phyloP scores from a whole-genome alignment of 2,888 invertebrate genomes.

The Cantharis rustica region DNA sequence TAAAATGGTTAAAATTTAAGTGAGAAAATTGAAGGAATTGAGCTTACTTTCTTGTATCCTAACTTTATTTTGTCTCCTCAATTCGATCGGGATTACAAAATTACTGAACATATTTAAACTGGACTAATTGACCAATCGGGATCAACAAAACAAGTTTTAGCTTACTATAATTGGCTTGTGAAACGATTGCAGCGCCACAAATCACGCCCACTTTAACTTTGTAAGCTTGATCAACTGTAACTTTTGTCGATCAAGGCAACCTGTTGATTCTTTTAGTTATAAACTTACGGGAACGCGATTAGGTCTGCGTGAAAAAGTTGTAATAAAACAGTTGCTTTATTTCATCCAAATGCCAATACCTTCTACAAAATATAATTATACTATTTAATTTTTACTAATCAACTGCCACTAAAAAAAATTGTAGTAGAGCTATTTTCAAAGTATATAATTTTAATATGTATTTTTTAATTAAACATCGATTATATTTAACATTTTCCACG shows the following conservation, averaged over 20 bases:
- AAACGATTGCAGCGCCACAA: not conserved
- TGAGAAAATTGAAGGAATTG: not conserved
- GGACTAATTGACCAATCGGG: not conserved
- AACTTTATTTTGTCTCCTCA: not conserved
- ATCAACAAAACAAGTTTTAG: not conserved
- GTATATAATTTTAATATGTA: no score
- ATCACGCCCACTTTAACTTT: not conserved
- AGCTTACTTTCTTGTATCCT: not conserved
- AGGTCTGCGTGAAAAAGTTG: not conserved
- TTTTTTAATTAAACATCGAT: no score
- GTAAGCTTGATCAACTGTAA: not conserved
- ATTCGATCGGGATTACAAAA: not conserved
- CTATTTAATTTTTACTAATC: no score
- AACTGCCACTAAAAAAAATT: no score
- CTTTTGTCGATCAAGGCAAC: not conserved
- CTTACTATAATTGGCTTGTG: not conserved
- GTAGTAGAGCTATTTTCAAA: no score
- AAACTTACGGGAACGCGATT: not conserved
- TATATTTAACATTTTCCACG: no score
- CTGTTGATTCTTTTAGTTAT: not conserved
- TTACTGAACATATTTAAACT: not conserved
- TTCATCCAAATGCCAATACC: no score
- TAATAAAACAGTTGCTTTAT: not conserved
- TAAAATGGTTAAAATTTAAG: slow-evolving; percentile 17
- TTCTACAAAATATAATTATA: no score